These are phyloP conservation scores for Trimorus sp. DNA, from an alignment of 2,888 invertebrate genomes.

Conservation along the genomic window DNA sequence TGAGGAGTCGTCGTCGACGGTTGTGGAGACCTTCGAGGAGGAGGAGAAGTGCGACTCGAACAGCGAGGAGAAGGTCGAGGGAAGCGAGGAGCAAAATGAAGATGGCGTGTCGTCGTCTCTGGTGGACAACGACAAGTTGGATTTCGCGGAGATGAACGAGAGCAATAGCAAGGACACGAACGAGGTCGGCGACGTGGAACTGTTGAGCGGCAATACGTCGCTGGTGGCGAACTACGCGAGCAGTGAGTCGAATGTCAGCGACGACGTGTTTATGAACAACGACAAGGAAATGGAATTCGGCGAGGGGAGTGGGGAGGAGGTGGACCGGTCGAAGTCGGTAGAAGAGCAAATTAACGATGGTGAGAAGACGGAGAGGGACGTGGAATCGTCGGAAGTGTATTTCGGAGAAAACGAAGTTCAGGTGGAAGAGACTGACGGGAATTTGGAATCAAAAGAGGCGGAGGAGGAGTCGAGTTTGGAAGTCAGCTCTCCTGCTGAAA, in stretches of 20 bases:
- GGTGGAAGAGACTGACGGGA: no score
- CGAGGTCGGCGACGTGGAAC: slow-evolving; percentile 40
- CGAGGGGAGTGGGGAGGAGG: slow-evolving; percentile 45
- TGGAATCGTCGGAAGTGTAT: not conserved
- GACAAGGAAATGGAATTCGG: slow-evolving; percentile 54
- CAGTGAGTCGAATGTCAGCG: slow-evolving; percentile 72
- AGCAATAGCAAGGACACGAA: slow-evolving; percentile 32
- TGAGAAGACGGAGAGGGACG: slow-evolving; percentile 16
- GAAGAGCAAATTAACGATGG: no score
- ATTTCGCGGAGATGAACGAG: slow-evolving; percentile 12
- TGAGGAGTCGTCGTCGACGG: slow-evolving; percentile 56
- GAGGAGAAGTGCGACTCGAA: slow-evolving; percentile 38
- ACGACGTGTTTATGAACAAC: slow-evolving; percentile 67
- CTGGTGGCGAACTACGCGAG: slow-evolving; percentile 73
- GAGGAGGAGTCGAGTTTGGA: no score
- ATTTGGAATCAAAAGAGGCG: no score
- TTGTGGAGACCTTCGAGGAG: not conserved
- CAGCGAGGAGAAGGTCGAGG: not conserved
- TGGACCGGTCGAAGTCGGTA: slow-evolving; percentile 1
- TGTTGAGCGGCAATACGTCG: slow-evolving; percentile 54
- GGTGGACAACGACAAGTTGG: slow-evolving; percentile 42
- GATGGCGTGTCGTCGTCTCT: slow-evolving; percentile 47
- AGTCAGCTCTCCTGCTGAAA: no score
- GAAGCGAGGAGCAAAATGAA: slow-evolving; percentile 34
- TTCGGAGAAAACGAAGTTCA: no score